Conservation (phyloP, 2,888 invertebrate species). For the Ectobius pallidus region DNA sequence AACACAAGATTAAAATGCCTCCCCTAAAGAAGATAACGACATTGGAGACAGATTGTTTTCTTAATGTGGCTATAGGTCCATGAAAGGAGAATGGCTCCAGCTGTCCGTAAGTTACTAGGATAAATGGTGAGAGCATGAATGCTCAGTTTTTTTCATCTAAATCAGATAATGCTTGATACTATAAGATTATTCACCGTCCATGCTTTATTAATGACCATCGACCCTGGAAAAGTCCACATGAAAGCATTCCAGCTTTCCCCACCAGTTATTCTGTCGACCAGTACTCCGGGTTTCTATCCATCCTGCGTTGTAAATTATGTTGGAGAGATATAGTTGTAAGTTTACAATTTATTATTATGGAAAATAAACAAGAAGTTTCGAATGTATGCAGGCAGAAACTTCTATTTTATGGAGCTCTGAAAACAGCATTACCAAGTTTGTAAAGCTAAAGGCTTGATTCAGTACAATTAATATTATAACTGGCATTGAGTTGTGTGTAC, state of each 20-base stretch:
- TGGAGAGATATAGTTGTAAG: not conserved
- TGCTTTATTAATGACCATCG: not conserved
- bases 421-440: not conserved
- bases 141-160: not conserved
- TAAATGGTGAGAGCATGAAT: not conserved
- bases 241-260: not conserved
- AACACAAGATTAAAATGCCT: too few relatives aligned
- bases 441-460: not conserved
- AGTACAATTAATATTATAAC: not conserved
- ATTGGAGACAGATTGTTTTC: too few relatives aligned
- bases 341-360: not conserved
- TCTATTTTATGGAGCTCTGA: not conserved
- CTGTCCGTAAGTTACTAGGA: too few relatives aligned
- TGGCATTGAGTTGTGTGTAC: not conserved
- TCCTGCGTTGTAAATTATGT: not conserved
- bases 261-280: not conserved
- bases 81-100: too few relatives aligned
- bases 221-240: not conserved
- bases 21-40: too few relatives aligned
- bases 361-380: not conserved
- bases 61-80: too few relatives aligned
- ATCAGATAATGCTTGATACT: not conserved
- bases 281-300: not conserved
- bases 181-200: not conserved
- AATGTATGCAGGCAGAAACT: not conserved